These are phyloP conservation scores for Nebria brevicollis DNA, from an alignment of 2,888 invertebrate species.

Conservation along the genomic window DNA sequence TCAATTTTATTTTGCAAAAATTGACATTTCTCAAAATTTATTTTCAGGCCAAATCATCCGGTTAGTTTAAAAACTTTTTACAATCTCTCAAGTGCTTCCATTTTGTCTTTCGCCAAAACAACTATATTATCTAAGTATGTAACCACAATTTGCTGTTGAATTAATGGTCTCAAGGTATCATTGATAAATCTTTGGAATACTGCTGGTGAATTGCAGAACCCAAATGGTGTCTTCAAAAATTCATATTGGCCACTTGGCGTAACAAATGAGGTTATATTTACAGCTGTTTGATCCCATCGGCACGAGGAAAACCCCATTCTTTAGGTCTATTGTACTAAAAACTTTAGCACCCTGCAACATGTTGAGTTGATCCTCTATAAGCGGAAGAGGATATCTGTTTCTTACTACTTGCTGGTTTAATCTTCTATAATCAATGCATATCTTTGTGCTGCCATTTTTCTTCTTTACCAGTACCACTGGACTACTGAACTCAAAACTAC, in stretches of 20 bases:
- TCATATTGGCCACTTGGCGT: too few species aligned
- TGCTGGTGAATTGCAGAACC: too few species aligned
- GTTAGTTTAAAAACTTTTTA: slow-evolving; percentile 51
- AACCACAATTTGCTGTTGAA: slow-evolving; percentile 41
- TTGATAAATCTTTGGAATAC: slow-evolving; percentile 17
- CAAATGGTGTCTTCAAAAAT: too few species aligned
- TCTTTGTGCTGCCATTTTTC: slow-evolving; percentile 49
- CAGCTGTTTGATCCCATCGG: slow-evolving; percentile 49
- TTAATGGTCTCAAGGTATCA: slow-evolving; percentile 53
- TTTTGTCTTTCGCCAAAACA: slow-evolving; percentile 46
- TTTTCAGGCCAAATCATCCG: slow-evolving; percentile 51
- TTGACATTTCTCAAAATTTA: slow-evolving; percentile 58
- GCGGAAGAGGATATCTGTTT: slow-evolving; percentile 50
- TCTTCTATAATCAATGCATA: slow-evolving; percentile 52
- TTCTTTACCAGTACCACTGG: slow-evolving; percentile 51
- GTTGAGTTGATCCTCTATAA: slow-evolving; percentile 52
- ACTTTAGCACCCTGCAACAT: slow-evolving; percentile 42
- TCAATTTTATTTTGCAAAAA: slow-evolving; percentile 52
- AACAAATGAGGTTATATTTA: too few species aligned
- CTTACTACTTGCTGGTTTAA: slow-evolving; percentile 50
- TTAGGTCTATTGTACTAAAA: slow-evolving; percentile 51
- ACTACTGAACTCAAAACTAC: slow-evolving; percentile 50
- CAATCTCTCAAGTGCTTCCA: slow-evolving; percentile 51
- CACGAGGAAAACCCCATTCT: slow-evolving; percentile 55
- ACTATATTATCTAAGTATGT: slow-evolving; percentile 52